These are phyloP conservation scores for Erethizon dorsatum DNA, from an alignment of 2,797 vertebrate genomes.

Conservation along the genomic window DNA sequence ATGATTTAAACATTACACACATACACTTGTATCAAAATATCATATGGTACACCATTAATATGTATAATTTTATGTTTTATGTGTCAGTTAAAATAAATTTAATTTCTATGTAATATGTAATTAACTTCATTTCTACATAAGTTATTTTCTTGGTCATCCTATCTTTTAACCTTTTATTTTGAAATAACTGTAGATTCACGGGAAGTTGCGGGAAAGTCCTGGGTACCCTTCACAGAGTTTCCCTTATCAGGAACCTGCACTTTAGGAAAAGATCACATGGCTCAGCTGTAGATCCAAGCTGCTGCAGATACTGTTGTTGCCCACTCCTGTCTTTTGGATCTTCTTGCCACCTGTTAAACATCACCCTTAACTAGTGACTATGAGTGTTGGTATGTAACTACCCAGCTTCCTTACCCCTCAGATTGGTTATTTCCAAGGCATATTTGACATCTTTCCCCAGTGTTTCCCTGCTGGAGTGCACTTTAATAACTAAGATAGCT, in stretches of 20 bases:
- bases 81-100: not conserved
- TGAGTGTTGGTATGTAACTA: not conserved
- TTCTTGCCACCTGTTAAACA: not conserved
- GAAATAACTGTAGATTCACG: not conserved
- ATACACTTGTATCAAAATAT: not conserved
- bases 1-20: not conserved
- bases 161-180: constrained; percentile 47
- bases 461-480: not conserved
- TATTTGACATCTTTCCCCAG: not conserved
- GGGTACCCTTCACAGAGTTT: not conserved
- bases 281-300: not conserved
- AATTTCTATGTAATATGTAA: not conserved
- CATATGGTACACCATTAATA: not conserved
- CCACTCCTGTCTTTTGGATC: not conserved
- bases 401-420: not conserved
- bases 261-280: not conserved
- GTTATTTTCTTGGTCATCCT: not conserved
- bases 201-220: not conserved
- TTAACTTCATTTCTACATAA: not conserved
- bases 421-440: not conserved
- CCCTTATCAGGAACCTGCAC: not conserved
- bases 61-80: not conserved
- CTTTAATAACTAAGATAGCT: not conserved
- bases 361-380: not conserved
- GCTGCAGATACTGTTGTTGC: not conserved